A percentile compares a stretch with the other conserved stretches of the same genome.
Conservation (phyloP, 2,888 invertebrate species). For the Cosmia trapezina region DNA sequence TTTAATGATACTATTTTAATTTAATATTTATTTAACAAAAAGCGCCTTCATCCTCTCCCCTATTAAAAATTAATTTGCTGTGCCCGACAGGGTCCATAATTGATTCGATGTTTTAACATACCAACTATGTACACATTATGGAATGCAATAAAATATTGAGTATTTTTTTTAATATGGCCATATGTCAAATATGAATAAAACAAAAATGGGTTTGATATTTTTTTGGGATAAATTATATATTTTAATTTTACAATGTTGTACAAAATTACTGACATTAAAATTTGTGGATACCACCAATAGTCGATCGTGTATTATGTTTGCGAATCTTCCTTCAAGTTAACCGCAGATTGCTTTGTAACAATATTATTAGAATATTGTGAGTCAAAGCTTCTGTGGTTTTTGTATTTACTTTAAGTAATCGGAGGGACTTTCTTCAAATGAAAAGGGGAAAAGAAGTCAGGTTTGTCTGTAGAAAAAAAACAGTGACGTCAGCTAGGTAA, state of each 20-base stretch:
- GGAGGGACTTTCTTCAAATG: neutral
- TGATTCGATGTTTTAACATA: too few species aligned
- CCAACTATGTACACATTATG: too few species aligned
- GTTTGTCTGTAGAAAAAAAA: neutral
- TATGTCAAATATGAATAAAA: too few species aligned
- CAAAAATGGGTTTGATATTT: neutral
- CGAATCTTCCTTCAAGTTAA: conserved; percentile 3
- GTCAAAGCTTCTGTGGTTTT: neutral
- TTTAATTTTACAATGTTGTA: neutral
- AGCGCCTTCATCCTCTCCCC: too few species aligned
- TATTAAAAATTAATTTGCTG: too few species aligned
- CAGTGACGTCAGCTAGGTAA: too few species aligned
- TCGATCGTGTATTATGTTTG: conserved; percentile 10
- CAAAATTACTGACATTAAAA: neutral
- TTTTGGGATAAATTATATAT: neutral
- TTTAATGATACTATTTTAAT: too few species aligned
- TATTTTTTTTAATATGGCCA: too few species aligned
- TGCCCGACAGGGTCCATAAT: too few species aligned
- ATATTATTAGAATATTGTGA: conserved; percentile 6
- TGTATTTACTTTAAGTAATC: neutral
- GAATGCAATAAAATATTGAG: too few species aligned
- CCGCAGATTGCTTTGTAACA: neutral
- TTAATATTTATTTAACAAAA: too few species aligned
- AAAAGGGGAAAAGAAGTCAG: neutral
- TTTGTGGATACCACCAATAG: conserved; percentile 2